Base-by-base conservation (phyloP, 2,888 invertebrate genomes). In the Ligdia adustata region DNA sequence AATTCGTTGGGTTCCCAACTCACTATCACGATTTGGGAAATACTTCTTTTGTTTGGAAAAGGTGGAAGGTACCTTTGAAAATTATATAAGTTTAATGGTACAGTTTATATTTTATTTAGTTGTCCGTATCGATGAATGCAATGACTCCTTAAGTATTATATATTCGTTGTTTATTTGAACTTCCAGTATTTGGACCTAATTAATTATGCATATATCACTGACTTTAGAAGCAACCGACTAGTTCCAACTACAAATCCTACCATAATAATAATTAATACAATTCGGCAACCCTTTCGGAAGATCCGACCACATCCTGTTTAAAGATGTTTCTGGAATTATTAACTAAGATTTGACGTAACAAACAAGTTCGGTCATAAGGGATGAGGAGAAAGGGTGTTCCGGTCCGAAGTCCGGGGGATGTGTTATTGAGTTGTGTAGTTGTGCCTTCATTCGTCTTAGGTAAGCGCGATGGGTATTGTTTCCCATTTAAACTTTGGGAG, bases 251-350 rank as follows among this genome's bases (percentile, higher is more conserved):
- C 46, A 49, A 56, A 56, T 55, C 48, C 51, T 50, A 57, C 57
- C 61, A 53, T 55, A 53, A 52, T 55, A 53, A 52, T 51, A 41
- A 53, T 55, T 54, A 45, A 53, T 45, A 52, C 46, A 56, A 55
- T 49, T 43, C 27, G 38, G 54, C 60, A 61, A 67, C 66, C 79
- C 75, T 74, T 68, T 68, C 71, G 71, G 73, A 77, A 74, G 67
- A 70, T 72, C 63, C 55, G 44, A 76, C 88, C 87, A 73, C 89
- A 85, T 87, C 89, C 89, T 87, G 87, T 79, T 79, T 80, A 80
- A 81, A 85, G 83, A 85, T 87, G 83, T 85, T 83, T 82, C 80
- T 80, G 77, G 88, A 90, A 90, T 90, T 87, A 89, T 90, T 91
- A 91, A 91, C 82, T 89, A 90, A 89, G 89, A 90, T 88, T 79